Base-by-base conservation (phyloP, 1,140 invertebrate genomes). In the Colletes gigas region DNA sequence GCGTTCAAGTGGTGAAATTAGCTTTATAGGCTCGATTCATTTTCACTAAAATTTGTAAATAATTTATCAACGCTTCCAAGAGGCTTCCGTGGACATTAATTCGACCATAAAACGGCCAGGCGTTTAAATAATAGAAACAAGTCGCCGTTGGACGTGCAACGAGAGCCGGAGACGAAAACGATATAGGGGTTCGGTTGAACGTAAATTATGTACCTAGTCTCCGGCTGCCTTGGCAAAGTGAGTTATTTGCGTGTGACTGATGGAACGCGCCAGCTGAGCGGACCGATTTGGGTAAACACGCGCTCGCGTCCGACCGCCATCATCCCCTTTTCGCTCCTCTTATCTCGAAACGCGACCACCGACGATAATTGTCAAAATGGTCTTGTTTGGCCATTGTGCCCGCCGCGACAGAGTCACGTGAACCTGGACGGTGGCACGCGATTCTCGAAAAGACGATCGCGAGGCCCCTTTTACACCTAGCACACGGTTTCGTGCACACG, bases 161-260 rank as follows among this genome's bases (percentile, higher is more conserved):
- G 47, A 47, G 19, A 44, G 71, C 7, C 10, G 52, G 71, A 9
- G 69, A 55, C 50, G 76, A 74, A 73, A 44, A 66, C 67, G 72
- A 30, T 30, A 78, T 78, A 78, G 85, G 74, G 77, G 83, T 83
- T 86, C 81, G 81, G 82, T 84, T 82, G 87, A 86, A 89, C 90
- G 90, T 92, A 92, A 93, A 93, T 93, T 93, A 93, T 89, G 6
- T 30, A 30, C 84, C 10, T 87, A 84, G 86, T 79, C 70, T 84
- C 83, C 44, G 7, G 30, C 6, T 15, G 86, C 78, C 77, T 86
- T 87, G 88, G 88, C 90, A 91, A 92, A 91, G 90, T 92, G 91
- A 93, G 93, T 93, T 93, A 93, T 93, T 93, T 93, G 91, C 90
- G 93, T 90, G 91, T 92, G 91, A 93, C 91, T 93, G 93, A 93